Evolutionary conservation across 2,797 vertebrate genomes (phyloP).

Genomic region (Strix occidentalis): DNA sequence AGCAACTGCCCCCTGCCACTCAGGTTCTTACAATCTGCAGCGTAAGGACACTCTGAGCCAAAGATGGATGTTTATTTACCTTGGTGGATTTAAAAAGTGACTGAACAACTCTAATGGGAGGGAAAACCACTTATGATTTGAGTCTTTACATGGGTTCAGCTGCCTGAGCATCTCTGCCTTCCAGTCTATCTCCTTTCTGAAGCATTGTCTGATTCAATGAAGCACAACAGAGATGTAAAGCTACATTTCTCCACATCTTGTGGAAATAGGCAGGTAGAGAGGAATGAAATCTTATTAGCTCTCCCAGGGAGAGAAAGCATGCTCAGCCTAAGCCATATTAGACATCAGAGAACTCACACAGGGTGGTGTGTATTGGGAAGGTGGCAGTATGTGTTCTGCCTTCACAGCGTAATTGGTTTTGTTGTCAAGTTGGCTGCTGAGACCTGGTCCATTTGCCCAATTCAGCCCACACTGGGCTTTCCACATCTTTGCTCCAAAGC

Average conservation of each 20-base stretch:
- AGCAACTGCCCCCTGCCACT: not conserved
- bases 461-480: not conserved
- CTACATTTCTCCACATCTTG: not conserved
- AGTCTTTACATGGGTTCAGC: not conserved
- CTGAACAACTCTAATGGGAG: not conserved
- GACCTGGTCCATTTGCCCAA: not conserved
- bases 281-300: not conserved
- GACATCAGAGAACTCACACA: not conserved
- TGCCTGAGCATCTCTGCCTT: not conserved
- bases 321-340: not conserved
- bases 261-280: not conserved
- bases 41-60: not conserved
- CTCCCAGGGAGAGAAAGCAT: not conserved
- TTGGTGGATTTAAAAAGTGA: not conserved
- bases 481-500: constrained; percentile 8
- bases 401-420: not conserved
- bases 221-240: not conserved
- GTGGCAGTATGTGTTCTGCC: not conserved
- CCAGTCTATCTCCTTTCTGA: not conserved
- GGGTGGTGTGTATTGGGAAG: not conserved
- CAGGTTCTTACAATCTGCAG: not conserved
- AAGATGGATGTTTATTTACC: not conserved
- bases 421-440: not conserved
- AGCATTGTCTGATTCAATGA: not conserved
- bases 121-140: not conserved